Base-by-base conservation (phyloP, 2,113 vertebrate species). In the Forbesichthys papilliferus region DNA sequence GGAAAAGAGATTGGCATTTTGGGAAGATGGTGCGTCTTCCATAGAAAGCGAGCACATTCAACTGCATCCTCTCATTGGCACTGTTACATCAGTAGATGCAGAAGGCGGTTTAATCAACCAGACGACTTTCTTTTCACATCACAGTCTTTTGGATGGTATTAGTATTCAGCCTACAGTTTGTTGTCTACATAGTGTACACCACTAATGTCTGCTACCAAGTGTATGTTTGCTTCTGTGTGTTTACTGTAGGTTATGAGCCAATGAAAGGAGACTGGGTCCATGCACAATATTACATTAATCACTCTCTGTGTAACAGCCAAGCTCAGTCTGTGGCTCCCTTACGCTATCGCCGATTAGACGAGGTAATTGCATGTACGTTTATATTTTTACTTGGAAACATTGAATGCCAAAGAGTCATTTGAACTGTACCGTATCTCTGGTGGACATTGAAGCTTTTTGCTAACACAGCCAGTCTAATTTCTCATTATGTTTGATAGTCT, bases 181-280 rank as follows among this genome's bases (percentile, higher is more conserved):
- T n/a, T 56, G 54, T 56, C 20, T 18, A 11, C 33, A 58, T 9
- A 11, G 11, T 1, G 18, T 5, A 58, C 8, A 34, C 2, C 11
- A 12, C 20, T 58, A 58, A 9, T 58, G 11, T 16, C 27, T 27
- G 27, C 27, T 27, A 52, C 5, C 49, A 14, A 14, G 11, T 12
- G 13, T 14, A 52, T 62, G 59, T 27, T n/a, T 71, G 3, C 55
- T 11, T 77, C 55, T 63, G 18, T 51, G 61, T 4, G 64, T 4
- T 7, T 55, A 20, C 71, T 34, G 71, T 48, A 99, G 98, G 93
- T 78, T 99, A 94, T 63, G 48, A 85, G 58, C 96, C 98, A 52
- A 94, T 82, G 87, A 94, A 93, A 84, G 98, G 97, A 61, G 98
- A 99, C 86, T 98, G 95, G 95, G 95, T 99, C 34, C 91, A 96